Evolutionary conservation across 2,113 vertebrate genomes (phyloP), one percentile per base, ranked within the genome.

Genomic region (Psilopsiagon aurifrons): DNA sequence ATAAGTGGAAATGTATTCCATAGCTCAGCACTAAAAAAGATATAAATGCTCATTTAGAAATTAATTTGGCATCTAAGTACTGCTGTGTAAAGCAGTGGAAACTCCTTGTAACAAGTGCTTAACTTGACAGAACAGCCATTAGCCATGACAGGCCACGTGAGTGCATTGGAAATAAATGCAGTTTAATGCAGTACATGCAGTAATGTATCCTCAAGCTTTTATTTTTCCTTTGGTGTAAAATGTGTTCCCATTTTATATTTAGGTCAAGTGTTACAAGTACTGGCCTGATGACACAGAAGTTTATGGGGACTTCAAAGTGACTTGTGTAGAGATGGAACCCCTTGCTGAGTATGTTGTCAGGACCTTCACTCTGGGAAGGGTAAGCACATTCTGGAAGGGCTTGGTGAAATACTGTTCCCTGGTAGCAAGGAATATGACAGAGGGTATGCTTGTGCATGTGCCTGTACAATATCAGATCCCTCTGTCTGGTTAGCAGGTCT

Each of bases 221-320:
- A 10, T 16, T 88, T 67, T 86, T 63, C 17, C 7, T 44, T 67
- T 64, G 33, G 13, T 86, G 47, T 73, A 46, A 95, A 86, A 62
- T 39, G 7, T 2, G 3, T 91, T 63, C 31, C 68, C 16, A 13
- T 92, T 84, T 94, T 90, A 46, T 86, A 23, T 95, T 88, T 97
- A 99, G 99, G 99, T 99, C 39, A 99, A 99, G 80, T 99, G 99
- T 95, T 99, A 99, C 94, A 99, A 99, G 91, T 99, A 99, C 92
- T 99, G 99, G 99, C 99, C 99, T 44, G 99, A 99, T 14, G 99
- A 99, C 94, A 99, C 99, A 12, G 99, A 99, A 94, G 98, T 99
- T 93, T 99, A 99, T 69, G 99, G 99, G 35, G 99, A 99, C 96
- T 99, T 99, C 97, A 99, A 99, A 98, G 99, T 99, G 95, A 99